Evolutionary conservation across 2,888 invertebrate species (phyloP).

Genomic region (Diloba caeruleocephala): DNA sequence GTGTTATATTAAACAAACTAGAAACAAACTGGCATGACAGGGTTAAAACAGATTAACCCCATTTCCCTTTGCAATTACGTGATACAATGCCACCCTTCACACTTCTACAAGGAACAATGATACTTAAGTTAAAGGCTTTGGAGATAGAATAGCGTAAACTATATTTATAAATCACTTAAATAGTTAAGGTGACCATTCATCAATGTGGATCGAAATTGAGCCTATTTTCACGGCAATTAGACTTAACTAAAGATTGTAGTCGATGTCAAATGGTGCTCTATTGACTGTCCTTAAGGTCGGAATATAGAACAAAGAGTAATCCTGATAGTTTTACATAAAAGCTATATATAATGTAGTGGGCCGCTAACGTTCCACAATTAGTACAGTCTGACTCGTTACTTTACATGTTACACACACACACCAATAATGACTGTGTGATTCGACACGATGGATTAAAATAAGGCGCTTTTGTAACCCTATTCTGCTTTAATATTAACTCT

Average conservation of each 20-base stretch:
- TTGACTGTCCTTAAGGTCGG: background rate
- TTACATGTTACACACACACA: no score
- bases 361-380: slow-evolving; percentile 19
- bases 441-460: slow-evolving; percentile 12
- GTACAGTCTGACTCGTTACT: slow-evolving; percentile 25
- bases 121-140: slow-evolving; percentile 12
- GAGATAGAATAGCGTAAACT: slow-evolving; percentile 20
- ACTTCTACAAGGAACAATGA: slow-evolving; percentile 1
- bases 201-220: slow-evolving; percentile 61
- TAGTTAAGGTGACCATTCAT: slow-evolving; percentile 62
- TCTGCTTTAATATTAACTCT: slow-evolving; percentile 2
- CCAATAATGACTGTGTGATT: slow-evolving; percentile 30
- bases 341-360: slow-evolving; percentile 21
- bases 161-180: slow-evolving; percentile 51
- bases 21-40: slow-evolving; percentile 31
- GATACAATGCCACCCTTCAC: slow-evolving; percentile 27
- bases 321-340: slow-evolving; percentile 12
- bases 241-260: slow-evolving; percentile 15
- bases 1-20: slow-evolving; percentile 43
- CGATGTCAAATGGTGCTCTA: slow-evolving; percentile 22
- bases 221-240: slow-evolving; percentile 54
- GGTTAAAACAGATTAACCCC: slow-evolving; percentile 63
- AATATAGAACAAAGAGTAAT: background rate
- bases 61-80: slow-evolving; percentile 55
- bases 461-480: slow-evolving; percentile 17